Evolutionary conservation across 2,888 invertebrate genomes (phyloP), one percentile per base, ranked within the genome.

Genomic region (Oligia latruncula): DNA sequence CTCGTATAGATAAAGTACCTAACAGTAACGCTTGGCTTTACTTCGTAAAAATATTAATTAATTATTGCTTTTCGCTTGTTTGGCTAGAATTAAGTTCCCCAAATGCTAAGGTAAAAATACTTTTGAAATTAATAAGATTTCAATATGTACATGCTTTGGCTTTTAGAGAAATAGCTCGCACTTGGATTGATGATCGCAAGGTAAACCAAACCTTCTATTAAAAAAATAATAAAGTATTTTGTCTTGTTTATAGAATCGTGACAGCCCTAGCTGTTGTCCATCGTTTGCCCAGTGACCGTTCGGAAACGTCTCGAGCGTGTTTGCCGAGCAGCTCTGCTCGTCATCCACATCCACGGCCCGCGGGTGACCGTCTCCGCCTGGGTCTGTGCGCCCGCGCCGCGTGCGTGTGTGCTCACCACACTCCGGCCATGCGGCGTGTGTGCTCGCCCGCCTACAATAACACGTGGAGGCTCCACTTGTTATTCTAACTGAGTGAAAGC

Each of bases 401-500:
- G 35, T 35, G 35, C 35, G 83, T 78, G 72, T 75, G 84, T 73
- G 72, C 66, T 60, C 60, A 64, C 17, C 65, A 52, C 62, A 35
- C 74, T 55, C 11, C 82, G 60, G 11, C 29, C 6, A 23, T 46
- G 49, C 3, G 49, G 40, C 58, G 58, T 66, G 83, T 66, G 83
- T 75, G 55, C 55, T 6, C 29, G 65, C 40, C 74, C 87, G 74
- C 75, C 75, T 74, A 87, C 85, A 85, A 85, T 23, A 85, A 85
- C 88, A 85, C 72, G 68, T 17, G 76, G 76, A 43, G n/a, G 46
- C 87, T 46, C 1, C 77, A 66, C 71, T 74, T 85, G 88, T 85
- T 85, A 68, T 85, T 85, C 68, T 80, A 87, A 74, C 84, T 67
- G 80, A 87, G 85, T 85, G 88, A 80, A 72, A 77, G 85, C 85